Evolutionary conservation across 2,113 vertebrate species (phyloP), one percentile per base, ranked within the genome.

Genomic region (Proterorhinus semilunaris): DNA sequence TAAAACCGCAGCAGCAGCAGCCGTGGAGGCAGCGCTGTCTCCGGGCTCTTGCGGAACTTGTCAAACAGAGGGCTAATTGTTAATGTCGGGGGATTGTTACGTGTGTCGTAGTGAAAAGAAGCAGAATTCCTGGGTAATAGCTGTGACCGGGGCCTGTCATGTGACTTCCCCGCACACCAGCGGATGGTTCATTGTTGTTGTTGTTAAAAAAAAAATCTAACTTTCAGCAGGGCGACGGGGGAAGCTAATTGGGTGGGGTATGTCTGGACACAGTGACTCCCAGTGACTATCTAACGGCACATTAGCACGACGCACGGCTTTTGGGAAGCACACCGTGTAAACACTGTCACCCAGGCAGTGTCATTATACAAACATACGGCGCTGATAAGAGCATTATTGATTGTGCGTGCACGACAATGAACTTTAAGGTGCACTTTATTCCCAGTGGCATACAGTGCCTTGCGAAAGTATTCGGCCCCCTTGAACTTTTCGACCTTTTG

Each of bases 161-260:
- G 81, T 85, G 84, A 90, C 83, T 77, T 69, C 21, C 68, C 81
- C 68, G 70, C 50, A 0, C 58, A 62, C 62, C 64, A 2, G 17
- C 65, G 80, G 80, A 80, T 65, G 78, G 67, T 72, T 86, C 86
- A 90, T 86, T 89, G 89, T 88, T 87, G 86, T 74, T 74, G 72
- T 73, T 84, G 79, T 36, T 42, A 42, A 57, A 54, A 36, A 6
- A 57, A 42, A 42, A n/a, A n/a, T n/a, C n/a, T n/a, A 81, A 86
- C 82, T 75, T 77, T 52, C 71, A 68, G 74, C 79, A 84, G 71
- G 79, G 87, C 86, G 27, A 21, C 53, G 11, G 77, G 74, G 75
- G 72, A 79, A 80, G 72, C 86, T 83, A 78, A 87, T 81, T 72
- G 86, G 85, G 88, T 85, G 85, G 83, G 84, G 89, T 76, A 80